phyloP scores from a whole-genome alignment of 2,888 invertebrate species.

The Alentia gelatinosa region DNA sequence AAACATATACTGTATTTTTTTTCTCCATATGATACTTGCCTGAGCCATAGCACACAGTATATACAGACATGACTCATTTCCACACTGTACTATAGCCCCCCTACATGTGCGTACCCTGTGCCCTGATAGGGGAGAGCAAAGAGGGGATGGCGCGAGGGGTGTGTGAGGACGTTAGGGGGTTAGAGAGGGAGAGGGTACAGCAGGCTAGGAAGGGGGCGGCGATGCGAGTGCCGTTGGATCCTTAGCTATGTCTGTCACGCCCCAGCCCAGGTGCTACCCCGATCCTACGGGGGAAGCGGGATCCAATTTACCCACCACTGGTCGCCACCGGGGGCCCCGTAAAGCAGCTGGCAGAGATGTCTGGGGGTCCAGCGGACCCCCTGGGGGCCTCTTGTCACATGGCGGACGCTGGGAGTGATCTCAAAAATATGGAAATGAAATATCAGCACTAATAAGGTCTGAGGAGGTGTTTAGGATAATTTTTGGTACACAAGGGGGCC shows the following conservation, averaged over 20 bases:
- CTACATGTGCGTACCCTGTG: neutral
- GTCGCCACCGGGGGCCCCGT: slow-evolving; percentile 12
- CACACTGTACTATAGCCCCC: neutral
- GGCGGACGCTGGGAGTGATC: slow-evolving; percentile 22
- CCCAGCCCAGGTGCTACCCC: slow-evolving; percentile 31
- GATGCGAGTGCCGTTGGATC: slow-evolving; percentile 10
- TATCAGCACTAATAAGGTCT: slow-evolving; percentile 51
- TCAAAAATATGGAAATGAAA: slow-evolving; percentile 53
- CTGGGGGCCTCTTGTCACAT: slow-evolving; percentile 49
- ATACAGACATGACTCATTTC: neutral
- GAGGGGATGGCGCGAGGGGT: neutral
- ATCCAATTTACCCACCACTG: slow-evolving; percentile 8
- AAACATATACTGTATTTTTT: too few relatives aligned
- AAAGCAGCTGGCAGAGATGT: slow-evolving; percentile 35
- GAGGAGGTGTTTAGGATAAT: slow-evolving; percentile 48
- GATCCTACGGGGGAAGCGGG: slow-evolving; percentile 6
- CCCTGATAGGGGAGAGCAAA: too few relatives aligned
- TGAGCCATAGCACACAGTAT: too few relatives aligned
- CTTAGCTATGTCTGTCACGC: slow-evolving; percentile 53
- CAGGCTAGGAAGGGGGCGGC: neutral
- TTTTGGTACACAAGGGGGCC: slow-evolving; percentile 23
- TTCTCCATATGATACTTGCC: too few relatives aligned
- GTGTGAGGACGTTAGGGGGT: neutral
- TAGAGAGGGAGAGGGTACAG: slow-evolving; percentile 4
- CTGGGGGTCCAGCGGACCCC: slow-evolving; percentile 49